phyloP scores from a whole-genome alignment of 2,113 vertebrate genomes.

The Bucco capensis region DNA sequence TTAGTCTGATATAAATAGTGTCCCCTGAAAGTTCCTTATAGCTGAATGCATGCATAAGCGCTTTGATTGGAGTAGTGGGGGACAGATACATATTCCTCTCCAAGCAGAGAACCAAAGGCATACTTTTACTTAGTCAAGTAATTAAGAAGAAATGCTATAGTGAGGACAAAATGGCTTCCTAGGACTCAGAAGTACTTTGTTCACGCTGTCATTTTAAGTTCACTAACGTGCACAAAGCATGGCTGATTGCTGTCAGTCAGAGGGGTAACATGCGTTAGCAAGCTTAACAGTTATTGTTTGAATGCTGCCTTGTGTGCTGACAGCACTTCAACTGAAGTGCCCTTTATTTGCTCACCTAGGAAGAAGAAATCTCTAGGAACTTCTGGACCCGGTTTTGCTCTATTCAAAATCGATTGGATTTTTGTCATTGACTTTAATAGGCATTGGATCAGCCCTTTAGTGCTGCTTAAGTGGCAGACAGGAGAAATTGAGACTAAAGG shows the following conservation, averaged over 20 bases:
- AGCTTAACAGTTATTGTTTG: background rate
- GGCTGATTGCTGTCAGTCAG: slow-evolving; percentile 8
- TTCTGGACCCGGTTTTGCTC: background rate
- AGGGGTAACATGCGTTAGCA: background rate
- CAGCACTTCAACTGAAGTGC: background rate
- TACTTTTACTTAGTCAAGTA: background rate
- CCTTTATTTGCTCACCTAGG: slow-evolving; percentile 3
- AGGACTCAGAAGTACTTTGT: background rate
- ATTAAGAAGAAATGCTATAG: slow-evolving; percentile 2
- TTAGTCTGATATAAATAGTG: background rate
- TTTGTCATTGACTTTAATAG: slow-evolving; percentile 23
- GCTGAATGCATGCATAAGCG: background rate
- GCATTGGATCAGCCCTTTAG: background rate
- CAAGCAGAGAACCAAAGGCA: background rate
- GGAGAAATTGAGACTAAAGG: background rate
- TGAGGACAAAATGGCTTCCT: background rate
- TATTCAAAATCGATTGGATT: background rate
- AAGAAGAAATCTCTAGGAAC: slow-evolving; percentile 1
- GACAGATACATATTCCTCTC: background rate
- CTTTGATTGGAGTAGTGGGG: background rate
- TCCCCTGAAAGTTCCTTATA: background rate
- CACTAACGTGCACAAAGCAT: background rate
- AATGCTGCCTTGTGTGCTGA: background rate
- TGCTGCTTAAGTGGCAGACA: background rate
- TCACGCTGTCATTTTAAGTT: background rate